Percentiles rank a stretch among this genome's conserved stretches.
These are phyloP conservation scores for Gadopsis bispinosus DNA, from an alignment of 2,797 vertebrate genomes.

Conservation along the genomic window DNA sequence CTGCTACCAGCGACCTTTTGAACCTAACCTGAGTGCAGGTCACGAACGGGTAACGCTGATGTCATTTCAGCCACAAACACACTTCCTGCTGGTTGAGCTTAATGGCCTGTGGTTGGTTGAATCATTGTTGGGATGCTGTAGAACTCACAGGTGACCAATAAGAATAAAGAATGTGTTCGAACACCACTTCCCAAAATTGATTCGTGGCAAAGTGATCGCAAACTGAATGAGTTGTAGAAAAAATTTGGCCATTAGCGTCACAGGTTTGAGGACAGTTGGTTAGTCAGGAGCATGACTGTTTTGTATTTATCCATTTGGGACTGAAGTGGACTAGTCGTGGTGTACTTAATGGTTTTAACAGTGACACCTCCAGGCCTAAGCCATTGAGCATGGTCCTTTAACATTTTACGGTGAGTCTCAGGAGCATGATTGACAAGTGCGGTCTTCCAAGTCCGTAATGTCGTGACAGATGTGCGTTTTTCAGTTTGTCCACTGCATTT, in stretches of 20 bases:
- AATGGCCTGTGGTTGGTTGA: conserved; percentile 42
- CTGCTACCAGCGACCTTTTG: conserved; percentile 59
- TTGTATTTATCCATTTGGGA: conserved; percentile 12
- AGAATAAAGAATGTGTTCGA: conserved; percentile 26
- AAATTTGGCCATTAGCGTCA: conserved; percentile 13
- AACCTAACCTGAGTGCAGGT: conserved; percentile 52
- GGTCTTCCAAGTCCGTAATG: too few relatives aligned
- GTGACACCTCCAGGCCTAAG: neutral
- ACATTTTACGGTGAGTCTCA: conserved; percentile 26
- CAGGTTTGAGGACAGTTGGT: neutral
- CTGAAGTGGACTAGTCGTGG: conserved; percentile 38
- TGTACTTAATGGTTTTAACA: conserved; percentile 25
- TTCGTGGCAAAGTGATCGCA: conserved; percentile 27
- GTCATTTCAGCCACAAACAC: conserved; percentile 46
- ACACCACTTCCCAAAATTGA: conserved; percentile 44
- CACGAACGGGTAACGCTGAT: conserved; percentile 26
- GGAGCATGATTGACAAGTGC: conserved; percentile 2
- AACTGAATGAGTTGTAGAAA: neutral
- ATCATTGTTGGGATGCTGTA: conserved; percentile 6
- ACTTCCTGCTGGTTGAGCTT: conserved; percentile 48
- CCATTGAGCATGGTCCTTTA: neutral
- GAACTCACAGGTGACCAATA: conserved; percentile 49
- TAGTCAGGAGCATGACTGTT: conserved; percentile 7
- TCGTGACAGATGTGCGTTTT: conserved; percentile 2
- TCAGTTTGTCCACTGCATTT: conserved; percentile 3